These are phyloP conservation scores for Chelidonichthys spinosus DNA, from an alignment of 2,797 vertebrate genomes.

Conservation along the genomic window DNA sequence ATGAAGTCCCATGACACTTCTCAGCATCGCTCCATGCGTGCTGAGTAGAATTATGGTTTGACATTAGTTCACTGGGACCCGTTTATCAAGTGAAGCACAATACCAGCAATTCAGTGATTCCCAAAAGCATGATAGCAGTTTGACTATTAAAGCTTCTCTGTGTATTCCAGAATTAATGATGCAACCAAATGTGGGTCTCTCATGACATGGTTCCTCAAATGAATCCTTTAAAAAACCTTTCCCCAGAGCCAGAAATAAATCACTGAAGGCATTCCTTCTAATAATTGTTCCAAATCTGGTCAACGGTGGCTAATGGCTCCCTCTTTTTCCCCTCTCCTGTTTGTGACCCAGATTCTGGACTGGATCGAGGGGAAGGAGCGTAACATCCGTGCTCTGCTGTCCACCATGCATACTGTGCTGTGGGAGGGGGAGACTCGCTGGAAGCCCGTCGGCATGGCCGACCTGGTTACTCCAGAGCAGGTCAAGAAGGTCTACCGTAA, in stretches of 20 bases:
- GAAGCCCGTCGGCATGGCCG: constrained; percentile 96
- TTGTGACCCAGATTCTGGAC: constrained; percentile 90
- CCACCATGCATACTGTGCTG: constrained; percentile 98
- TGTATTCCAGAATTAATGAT: constrained; percentile 45
- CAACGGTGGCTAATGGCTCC: constrained; percentile 21
- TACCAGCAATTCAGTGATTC: constrained; percentile 38
- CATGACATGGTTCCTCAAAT: constrained; percentile 49
- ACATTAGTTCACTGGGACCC: constrained; percentile 1
- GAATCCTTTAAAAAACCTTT: constrained; percentile 39
- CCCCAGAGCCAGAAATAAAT: constrained; percentile 33
- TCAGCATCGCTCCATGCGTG: not conserved
- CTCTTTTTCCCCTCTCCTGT: constrained; percentile 14
- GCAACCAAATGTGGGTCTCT: constrained; percentile 38
- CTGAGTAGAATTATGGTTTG: constrained; percentile 15
- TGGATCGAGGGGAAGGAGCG: constrained; percentile 99
- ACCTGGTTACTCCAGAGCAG: constrained; percentile 97
- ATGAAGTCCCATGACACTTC: constrained; percentile 8
- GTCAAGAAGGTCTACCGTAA: constrained; percentile 97
- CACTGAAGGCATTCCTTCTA: constrained; percentile 34
- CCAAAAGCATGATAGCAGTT: constrained; percentile 31
- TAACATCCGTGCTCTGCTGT: constrained; percentile 96
- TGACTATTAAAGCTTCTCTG: constrained; percentile 34
- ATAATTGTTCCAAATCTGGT: constrained; percentile 47
- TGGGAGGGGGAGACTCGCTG: constrained; percentile 98
- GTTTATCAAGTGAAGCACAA: constrained; percentile 27